These are phyloP conservation scores for Brachyistius frenatus DNA, from an alignment of 2,113 vertebrate genomes.

Conservation along the genomic window DNA sequence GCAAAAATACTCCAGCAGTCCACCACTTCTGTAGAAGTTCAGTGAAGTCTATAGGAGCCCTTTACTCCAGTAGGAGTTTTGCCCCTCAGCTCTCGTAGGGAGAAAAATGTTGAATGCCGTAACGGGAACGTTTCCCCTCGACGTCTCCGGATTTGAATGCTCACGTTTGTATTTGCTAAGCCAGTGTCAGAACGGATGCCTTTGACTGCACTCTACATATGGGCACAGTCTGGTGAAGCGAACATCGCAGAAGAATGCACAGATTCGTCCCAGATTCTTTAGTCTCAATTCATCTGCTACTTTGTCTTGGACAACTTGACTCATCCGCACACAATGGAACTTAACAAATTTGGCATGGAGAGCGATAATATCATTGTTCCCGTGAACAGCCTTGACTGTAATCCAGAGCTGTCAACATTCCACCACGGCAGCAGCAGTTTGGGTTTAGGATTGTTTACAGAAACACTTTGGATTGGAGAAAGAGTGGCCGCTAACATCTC, in stretches of 20 bases:
- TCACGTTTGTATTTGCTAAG: conserved; percentile 42
- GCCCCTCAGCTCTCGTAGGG: neutral
- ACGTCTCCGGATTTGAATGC: conserved; percentile 40
- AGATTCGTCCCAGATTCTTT: conserved; percentile 62
- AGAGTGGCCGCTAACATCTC: conserved; percentile 48
- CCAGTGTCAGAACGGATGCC: conserved; percentile 24
- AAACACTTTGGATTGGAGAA: conserved; percentile 70
- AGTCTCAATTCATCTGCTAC: conserved; percentile 63
- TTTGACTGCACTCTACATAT: conserved; percentile 42
- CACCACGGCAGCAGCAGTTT: conserved; percentile 66
- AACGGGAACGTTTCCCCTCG: conserved; percentile 8
- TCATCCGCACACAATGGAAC: conserved; percentile 65
- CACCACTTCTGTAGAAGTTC: conserved; percentile 13
- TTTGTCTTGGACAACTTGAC: conserved; percentile 65
- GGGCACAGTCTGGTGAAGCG: conserved; percentile 59
- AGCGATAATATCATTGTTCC: conserved; percentile 70
- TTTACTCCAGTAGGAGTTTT: conserved; percentile 22
- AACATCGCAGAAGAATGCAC: conserved; percentile 52
- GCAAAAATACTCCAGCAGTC: neutral
- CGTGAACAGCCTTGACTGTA: conserved; percentile 57
- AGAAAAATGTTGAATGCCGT: conserved; percentile 12
- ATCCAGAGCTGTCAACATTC: conserved; percentile 73
- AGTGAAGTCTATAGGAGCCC: conserved; percentile 20
- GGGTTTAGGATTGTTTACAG: conserved; percentile 70
- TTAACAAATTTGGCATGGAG: conserved; percentile 68